Percentiles rank a stretch among this genome's conserved stretches.
Conservation (phyloP, 2,888 invertebrate species). For the Perizoma affinitatum region DNA sequence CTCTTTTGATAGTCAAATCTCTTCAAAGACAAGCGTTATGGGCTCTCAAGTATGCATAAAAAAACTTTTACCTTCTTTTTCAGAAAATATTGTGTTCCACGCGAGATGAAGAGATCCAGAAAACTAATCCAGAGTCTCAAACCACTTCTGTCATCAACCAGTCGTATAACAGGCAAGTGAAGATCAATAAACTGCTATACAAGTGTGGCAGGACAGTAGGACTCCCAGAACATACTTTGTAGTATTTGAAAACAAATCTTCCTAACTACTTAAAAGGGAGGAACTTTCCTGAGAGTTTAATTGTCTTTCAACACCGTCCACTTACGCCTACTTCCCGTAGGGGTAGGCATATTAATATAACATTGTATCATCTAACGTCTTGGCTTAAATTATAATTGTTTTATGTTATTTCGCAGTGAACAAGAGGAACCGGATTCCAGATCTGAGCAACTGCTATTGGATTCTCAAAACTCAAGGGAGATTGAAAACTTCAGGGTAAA, state of each 20-base stretch:
- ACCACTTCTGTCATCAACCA: conserved; percentile 69
- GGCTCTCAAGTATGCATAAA: neutral
- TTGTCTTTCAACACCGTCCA: too few relatives aligned
- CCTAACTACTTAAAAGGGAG: too few relatives aligned
- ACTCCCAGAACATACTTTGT: too few relatives aligned
- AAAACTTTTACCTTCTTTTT: conserved; percentile 31
- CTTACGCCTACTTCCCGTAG: too few relatives aligned
- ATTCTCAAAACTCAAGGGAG: conserved; percentile 71
- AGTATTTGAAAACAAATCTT: too few relatives aligned
- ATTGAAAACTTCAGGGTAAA: conserved; percentile 70
- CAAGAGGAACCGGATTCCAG: conserved; percentile 75
- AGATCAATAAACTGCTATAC: neutral
- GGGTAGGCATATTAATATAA: too few relatives aligned
- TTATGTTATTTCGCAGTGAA: conserved; percentile 58
- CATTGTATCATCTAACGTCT: too few relatives aligned
- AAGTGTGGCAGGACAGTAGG: too few relatives aligned
- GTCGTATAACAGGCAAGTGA: conserved; percentile 71
- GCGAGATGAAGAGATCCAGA: conserved; percentile 62
- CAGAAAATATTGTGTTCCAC: conserved; percentile 64
- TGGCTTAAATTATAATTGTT: too few relatives aligned
- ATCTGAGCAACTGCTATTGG: conserved; percentile 70
- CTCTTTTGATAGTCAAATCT: too few relatives aligned
- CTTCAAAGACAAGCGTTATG: too few relatives aligned
- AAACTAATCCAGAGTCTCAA: conserved; percentile 63
- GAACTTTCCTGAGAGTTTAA: too few relatives aligned